Conservation (phyloP, 2,888 invertebrate species). For the Rutpela maculata region DNA sequence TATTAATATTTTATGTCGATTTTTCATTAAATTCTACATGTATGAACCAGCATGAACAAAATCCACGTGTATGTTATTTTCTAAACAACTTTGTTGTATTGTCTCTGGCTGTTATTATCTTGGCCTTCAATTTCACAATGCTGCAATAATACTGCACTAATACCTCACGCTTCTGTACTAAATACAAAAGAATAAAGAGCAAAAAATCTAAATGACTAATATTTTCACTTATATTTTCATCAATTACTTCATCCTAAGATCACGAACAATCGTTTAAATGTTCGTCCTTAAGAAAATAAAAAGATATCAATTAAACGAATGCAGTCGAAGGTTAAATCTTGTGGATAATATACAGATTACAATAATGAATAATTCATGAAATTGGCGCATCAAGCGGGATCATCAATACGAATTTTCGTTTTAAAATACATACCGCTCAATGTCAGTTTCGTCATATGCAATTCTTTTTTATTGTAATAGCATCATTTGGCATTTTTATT, state of each 20-base stretch:
- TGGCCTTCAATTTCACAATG: too few relatives aligned
- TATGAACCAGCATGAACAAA: too few relatives aligned
- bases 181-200: neutral
- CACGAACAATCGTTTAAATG: conserved; percentile 9
- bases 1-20: too few relatives aligned
- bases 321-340: neutral
- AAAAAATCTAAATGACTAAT: neutral
- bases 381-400: conserved; percentile 1
- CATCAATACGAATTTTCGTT: conserved; percentile 8
- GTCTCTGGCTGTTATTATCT: too few relatives aligned
- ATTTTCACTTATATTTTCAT: neutral
- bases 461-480: conserved; percentile 4
- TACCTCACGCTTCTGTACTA: neutral
- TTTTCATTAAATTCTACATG: too few relatives aligned
- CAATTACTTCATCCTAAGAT: neutral
- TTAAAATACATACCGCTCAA: conserved; percentile 9
- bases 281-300: conserved; percentile 19
- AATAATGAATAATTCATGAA: conserved; percentile 17
- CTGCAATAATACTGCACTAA: neutral
- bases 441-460: conserved; percentile 14
- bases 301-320: neutral
- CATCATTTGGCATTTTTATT: conserved; percentile 7
- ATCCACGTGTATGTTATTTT: too few relatives aligned
- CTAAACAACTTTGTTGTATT: too few relatives aligned
- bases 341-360: neutral